Percentiles rank a stretch among this genome's conserved stretches.
These are phyloP conservation scores for Ovis canadensis DNA, from an alignment of 2,113 vertebrate species.

Conservation along the genomic window DNA sequence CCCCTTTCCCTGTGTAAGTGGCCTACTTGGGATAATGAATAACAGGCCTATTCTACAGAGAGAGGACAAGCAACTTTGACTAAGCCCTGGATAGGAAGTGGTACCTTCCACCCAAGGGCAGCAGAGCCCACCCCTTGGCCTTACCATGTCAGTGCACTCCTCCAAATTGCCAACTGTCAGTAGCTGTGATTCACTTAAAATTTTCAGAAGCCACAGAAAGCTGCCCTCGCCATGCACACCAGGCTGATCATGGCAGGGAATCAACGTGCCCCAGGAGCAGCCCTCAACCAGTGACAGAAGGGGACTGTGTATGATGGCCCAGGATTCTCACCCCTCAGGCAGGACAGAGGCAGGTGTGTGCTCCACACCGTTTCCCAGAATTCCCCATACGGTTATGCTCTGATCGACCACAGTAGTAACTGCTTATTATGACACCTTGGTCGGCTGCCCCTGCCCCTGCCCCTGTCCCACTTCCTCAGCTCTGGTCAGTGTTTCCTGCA, in stretches of 20 bases:
- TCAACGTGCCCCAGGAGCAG: neutral
- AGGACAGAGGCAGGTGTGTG: neutral
- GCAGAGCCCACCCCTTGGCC: neutral
- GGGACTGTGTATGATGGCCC: neutral
- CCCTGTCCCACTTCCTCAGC: rapidly evolving
- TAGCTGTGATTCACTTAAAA: neutral
- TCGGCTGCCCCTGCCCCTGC: rapidly evolving
- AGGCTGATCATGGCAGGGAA: too few species aligned
- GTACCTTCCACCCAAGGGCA: neutral
- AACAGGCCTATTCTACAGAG: too few species aligned
- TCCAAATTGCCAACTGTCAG: neutral
- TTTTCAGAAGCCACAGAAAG: neutral
- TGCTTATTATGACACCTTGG: neutral
- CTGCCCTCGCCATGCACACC: neutral
- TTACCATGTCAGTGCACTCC: neutral
- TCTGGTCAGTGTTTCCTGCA: neutral
- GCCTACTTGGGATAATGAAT: neutral
- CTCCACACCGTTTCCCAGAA: neutral
- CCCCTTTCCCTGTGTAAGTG: neutral
- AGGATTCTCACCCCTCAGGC: rapidly evolving
- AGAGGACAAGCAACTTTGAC: neutral
- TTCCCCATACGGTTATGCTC: neutral
- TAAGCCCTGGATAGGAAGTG: neutral
- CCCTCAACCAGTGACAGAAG: neutral
- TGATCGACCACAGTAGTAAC: rapidly evolving